Conservation (phyloP, 2,888 invertebrate species). For the Eristalinus sepulchralis region DNA sequence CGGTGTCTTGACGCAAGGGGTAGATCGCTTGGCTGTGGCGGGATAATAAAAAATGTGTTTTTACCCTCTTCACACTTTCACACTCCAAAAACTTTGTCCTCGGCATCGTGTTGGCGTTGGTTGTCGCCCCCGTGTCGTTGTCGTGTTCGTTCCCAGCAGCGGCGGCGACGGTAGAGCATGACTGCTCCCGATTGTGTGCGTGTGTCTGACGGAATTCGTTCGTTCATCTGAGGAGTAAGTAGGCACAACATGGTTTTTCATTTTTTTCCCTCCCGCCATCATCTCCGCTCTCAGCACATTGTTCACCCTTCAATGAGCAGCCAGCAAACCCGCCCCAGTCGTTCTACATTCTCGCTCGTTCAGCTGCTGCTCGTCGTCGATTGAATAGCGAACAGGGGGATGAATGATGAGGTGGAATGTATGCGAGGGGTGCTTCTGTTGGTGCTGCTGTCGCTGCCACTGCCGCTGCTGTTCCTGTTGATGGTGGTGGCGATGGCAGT, state of each 20-base stretch:
- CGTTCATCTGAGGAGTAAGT: conserved; percentile 62
- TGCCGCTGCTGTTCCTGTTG: not conserved
- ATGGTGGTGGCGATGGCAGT: conserved; percentile 19
- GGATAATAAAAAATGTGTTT: conserved; percentile 62
- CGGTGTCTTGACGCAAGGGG: not conserved
- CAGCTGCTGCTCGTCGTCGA: not conserved
- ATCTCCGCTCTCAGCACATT: not conserved
- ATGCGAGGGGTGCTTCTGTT: not conserved
- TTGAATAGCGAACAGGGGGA: not conserved
- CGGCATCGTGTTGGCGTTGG: conserved; percentile 18
- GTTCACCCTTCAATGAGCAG: not conserved
- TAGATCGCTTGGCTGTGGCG: not conserved
- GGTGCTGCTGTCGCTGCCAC: not conserved
- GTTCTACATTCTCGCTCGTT: not conserved
- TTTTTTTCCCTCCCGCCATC: conserved; percentile 7
- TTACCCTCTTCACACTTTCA: conserved; percentile 69
- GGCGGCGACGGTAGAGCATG: conserved; percentile 26
- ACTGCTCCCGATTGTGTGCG: conserved; percentile 49
- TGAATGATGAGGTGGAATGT: not conserved
- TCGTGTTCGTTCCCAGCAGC: not conserved
- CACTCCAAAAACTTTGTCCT: conserved; percentile 65
- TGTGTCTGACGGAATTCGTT: conserved; percentile 59
- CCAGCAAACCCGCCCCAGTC: not conserved
- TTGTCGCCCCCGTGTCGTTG: conserved; percentile 4
- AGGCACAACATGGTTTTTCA: conserved; percentile 54